Percentiles rank a stretch among this genome's conserved stretches.
Conservation (phyloP, 2,797 vertebrate species). For the Galagoides demidoff region DNA sequence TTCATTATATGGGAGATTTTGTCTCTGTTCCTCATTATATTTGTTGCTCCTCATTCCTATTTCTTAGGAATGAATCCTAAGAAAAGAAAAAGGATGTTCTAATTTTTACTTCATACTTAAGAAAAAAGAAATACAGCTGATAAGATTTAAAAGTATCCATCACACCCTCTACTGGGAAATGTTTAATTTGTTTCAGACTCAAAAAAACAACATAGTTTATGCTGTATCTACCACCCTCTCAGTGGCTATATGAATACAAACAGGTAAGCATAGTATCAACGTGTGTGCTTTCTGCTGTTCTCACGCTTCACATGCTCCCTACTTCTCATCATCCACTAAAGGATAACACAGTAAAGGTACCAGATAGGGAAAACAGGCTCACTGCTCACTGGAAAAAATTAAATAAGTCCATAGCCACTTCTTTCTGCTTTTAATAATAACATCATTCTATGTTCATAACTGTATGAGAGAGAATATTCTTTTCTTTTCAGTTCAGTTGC, state of each 20-base stretch:
- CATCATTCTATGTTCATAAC: not conserved
- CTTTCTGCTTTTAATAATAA: constrained; percentile 3
- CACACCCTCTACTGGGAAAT: not conserved
- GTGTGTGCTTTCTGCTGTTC: not conserved
- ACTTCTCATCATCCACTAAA: not conserved
- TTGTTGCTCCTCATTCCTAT: no score
- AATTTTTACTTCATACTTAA: not conserved
- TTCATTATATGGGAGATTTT: not conserved
- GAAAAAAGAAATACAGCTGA: not conserved
- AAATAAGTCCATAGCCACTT: not conserved
- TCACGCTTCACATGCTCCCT: not conserved
- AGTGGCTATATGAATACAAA: not conserved
- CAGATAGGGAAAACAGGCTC: not conserved
- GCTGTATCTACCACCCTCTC: not conserved
- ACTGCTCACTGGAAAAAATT: not conserved
- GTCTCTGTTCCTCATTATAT: not conserved
- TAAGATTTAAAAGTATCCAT: not conserved
- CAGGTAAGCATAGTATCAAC: not conserved
- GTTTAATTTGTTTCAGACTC: not conserved
- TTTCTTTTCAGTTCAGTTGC: not conserved
- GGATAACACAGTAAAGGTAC: not conserved
- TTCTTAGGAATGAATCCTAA: no score
- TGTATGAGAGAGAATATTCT: not conserved
- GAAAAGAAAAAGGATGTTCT: not conserved
- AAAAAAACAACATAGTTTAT: not conserved